phyloP scores from a whole-genome alignment of 2,113 vertebrate genomes.

The Tragelaphus imberbis region DNA sequence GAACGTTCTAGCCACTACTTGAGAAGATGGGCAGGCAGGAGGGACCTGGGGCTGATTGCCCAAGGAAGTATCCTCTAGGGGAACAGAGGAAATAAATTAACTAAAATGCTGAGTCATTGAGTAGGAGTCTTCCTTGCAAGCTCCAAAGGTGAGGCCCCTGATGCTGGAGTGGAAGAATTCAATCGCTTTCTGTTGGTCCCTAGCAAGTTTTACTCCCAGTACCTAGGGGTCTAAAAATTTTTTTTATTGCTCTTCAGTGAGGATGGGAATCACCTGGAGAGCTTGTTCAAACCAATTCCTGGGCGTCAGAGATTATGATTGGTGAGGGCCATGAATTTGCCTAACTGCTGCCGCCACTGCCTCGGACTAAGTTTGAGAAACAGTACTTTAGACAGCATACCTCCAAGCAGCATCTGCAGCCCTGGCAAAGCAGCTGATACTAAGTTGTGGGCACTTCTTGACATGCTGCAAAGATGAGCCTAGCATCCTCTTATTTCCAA shows the following conservation, averaged over 20 bases:
- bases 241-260: background rate
- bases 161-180: background rate
- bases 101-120: background rate
- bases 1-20: background rate
- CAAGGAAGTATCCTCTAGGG: background rate
- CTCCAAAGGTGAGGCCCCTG: background rate
- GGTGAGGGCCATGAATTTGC: background rate
- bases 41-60: background rate
- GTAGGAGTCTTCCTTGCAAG: background rate
- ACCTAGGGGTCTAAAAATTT: background rate
- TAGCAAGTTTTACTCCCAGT: too few relatives aligned
- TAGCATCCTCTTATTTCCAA: background rate
- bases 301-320: background rate
- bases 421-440: background rate
- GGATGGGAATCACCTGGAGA: background rate
- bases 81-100: background rate
- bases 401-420: fast-evolving
- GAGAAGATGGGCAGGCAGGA: background rate
- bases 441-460: background rate
- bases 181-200: background rate
- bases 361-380: background rate
- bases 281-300: background rate
- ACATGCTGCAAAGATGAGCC: background rate
- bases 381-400: background rate
- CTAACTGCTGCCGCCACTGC: background rate